phyloP scores from a whole-genome alignment of 2,113 vertebrate genomes.

The Lonchura striata region DNA sequence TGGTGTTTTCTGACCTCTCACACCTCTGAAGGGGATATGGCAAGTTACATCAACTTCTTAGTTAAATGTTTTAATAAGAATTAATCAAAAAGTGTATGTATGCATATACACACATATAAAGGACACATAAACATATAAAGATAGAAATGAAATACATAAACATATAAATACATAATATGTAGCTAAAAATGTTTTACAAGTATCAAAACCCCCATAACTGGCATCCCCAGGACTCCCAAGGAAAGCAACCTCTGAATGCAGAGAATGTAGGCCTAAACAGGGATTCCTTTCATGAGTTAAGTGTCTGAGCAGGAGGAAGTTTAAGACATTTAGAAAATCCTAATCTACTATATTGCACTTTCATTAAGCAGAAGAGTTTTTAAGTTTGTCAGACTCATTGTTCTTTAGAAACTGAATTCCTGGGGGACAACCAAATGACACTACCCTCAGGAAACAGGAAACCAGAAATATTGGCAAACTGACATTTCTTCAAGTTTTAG shows the following conservation, averaged over 20 bases:
- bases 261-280: not conserved
- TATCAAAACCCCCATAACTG: not conserved
- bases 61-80: not conserved
- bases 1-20: not conserved
- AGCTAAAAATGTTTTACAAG: not conserved
- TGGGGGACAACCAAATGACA: conserved; percentile 11
- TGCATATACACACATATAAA: not conserved
- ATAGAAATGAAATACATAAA: not conserved
- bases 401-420: not conserved
- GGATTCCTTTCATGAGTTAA: not conserved
- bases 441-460: conserved; percentile 25
- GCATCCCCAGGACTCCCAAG: not conserved
- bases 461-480: conserved; percentile 30
- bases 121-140: not conserved
- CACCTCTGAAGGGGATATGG: not conserved
- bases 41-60: not conserved
- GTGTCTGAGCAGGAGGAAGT: not conserved
- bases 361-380: not conserved
- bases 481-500: conserved; percentile 41
- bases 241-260: not conserved
- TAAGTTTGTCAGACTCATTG: not conserved
- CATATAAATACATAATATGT: not conserved
- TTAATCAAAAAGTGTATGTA: not conserved
- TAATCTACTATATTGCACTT: not conserved
- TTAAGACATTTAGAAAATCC: not conserved